A percentile compares a stretch with the other conserved stretches of the same genome.
Evolutionary conservation across 2,888 invertebrate genomes (phyloP).

Genomic region (Choristoneura rosaceana): DNA sequence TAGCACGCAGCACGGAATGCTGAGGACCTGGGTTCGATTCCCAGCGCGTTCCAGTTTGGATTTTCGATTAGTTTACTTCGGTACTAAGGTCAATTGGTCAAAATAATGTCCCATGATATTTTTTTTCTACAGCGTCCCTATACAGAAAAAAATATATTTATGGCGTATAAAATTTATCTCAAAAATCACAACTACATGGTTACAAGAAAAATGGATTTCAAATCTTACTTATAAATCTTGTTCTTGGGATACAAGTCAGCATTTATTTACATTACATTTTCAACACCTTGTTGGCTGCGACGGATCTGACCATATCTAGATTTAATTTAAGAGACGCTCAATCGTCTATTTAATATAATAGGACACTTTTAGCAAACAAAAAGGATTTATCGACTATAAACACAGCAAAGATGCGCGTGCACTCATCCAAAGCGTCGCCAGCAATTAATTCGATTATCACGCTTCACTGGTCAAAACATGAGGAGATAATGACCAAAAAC

Average conservation of each 20-base stretch:
- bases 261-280: background rate
- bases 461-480: conserved; percentile 80
- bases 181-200: no score
- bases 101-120: no score
- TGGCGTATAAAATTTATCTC: no score
- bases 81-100: no score
- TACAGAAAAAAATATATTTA: no score
- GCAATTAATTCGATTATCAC: conserved; percentile 83
- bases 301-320: background rate
- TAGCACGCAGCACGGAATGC: no score
- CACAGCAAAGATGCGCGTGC: conserved; percentile 58
- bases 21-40: no score
- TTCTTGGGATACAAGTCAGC: background rate
- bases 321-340: conserved; percentile 1
- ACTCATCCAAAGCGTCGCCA: conserved; percentile 44
- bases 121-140: no score
- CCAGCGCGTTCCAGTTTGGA: no score
- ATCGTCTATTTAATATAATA: conserved; percentile 14
- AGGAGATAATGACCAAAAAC: conserved; percentile 49
- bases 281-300: background rate
- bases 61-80: no score
- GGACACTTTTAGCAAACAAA: conserved; percentile 16
- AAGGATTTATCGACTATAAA: conserved; percentile 37
- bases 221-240: no score
- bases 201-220: no score